phyloP scores from a whole-genome alignment of 2,797 vertebrate species.

The Sebastes melanostomus region DNA sequence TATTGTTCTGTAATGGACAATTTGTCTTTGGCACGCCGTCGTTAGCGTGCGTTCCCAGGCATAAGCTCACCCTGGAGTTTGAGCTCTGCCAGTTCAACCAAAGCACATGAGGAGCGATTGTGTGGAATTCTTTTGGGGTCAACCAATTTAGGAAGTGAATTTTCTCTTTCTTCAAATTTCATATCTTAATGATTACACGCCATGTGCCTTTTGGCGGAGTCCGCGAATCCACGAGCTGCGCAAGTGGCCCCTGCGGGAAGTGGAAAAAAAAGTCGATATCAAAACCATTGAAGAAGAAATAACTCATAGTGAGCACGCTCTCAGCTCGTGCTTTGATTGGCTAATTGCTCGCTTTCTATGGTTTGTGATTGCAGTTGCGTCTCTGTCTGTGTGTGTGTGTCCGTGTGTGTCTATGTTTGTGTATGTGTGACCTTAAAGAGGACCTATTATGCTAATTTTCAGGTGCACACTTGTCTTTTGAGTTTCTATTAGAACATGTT shows the following conservation, averaged over 20 bases:
- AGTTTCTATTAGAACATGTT: too few species aligned
- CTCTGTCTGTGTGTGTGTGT: not conserved
- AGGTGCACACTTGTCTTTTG: too few species aligned
- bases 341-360: slow-evolving; percentile 36
- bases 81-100: slow-evolving; percentile 43
- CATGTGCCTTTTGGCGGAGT: slow-evolving; percentile 7
- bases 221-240: not conserved
- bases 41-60: slow-evolving; percentile 36
- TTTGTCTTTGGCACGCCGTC: slow-evolving; percentile 56
- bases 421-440: not conserved
- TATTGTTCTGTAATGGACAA: slow-evolving; percentile 68
- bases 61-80: slow-evolving; percentile 30
- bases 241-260: slow-evolving; percentile 22
- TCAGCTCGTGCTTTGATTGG: slow-evolving; percentile 45
- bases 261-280: not conserved
- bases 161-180: slow-evolving; percentile 38
- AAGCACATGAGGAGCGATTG: slow-evolving; percentile 26
- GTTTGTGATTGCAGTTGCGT: slow-evolving; percentile 10
- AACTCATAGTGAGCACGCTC: slow-evolving; percentile 16
- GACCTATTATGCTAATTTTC: too few species aligned
- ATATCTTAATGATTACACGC: slow-evolving; percentile 30
- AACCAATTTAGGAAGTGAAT: slow-evolving; percentile 37
- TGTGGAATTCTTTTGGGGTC: slow-evolving; percentile 28
- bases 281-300: slow-evolving; percentile 15
- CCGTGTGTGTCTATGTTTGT: not conserved